Percentiles rank a stretch among this genome's conserved stretches.
These are phyloP conservation scores for Loriculus beryllinus DNA, from an alignment of 2,797 vertebrate species.

Conservation along the genomic window DNA sequence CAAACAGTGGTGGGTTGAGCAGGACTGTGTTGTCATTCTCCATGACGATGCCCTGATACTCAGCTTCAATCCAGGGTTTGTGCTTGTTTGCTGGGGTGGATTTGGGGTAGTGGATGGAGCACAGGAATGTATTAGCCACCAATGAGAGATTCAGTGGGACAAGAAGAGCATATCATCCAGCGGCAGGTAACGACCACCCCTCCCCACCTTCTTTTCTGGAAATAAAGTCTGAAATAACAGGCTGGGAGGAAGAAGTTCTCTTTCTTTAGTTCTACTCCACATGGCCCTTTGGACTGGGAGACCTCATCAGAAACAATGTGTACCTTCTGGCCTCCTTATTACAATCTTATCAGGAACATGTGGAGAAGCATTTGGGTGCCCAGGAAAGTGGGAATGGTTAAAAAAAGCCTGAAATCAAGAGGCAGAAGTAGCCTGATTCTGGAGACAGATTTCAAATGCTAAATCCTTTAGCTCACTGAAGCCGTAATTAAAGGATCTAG, in stretches of 20 bases:
- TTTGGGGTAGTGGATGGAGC: neutral
- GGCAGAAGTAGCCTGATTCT: neutral
- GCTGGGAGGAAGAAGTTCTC: neutral
- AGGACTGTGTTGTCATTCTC: conserved; percentile 98
- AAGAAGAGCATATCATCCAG: neutral
- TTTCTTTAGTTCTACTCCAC: neutral
- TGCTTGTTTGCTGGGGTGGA: conserved; percentile 92
- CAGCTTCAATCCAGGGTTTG: conserved; percentile 98
- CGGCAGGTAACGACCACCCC: neutral
- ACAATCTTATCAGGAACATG: neutral
- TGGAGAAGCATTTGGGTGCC: neutral
- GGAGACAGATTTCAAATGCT: neutral
- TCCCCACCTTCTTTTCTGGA: neutral
- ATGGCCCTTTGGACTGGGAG: neutral
- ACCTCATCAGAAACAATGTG: neutral
- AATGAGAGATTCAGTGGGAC: neutral
- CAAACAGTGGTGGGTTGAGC: conserved; percentile 94
- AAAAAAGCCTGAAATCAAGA: neutral
- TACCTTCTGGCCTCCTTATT: neutral
- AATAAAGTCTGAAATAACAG: neutral
- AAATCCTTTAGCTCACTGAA: neutral
- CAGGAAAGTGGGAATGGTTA: neutral
- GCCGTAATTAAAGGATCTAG: neutral
- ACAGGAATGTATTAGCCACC: neutral
- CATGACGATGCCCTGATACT: conserved; percentile 99